Base-by-base conservation (phyloP, 2,888 invertebrate species). In the Pollenia amentaria region DNA sequence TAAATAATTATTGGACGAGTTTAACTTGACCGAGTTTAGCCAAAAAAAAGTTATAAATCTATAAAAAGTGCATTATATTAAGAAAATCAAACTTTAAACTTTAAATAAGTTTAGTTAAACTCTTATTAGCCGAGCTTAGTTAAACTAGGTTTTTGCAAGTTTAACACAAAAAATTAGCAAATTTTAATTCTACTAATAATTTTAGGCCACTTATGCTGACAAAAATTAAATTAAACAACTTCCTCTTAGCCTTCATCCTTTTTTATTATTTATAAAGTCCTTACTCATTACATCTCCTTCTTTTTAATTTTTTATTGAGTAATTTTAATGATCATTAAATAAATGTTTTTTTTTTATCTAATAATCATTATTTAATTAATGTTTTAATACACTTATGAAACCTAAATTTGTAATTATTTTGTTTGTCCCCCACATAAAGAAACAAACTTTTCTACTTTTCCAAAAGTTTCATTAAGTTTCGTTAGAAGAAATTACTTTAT, bases 311-410 rank as follows among this genome's bases (percentile, higher is more conserved):
- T 12, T 12, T 12, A 7, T 21, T 11, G 1, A 29, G 40, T 57
- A 82, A 6, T 6, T 29, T 29, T 29, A 29, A 53, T 75, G 48
- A 67, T 75, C 67, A 75, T 82, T 82, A 76, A 76, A 40, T n/a
- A 76, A 69, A 75, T 60, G 67, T 42, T 67, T 55, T 73, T 51
- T 38, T 60, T 18, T 76, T 79, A 84, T 84, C 78, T 79, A 53
- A 76, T 82, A 76, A 67, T 79, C 73, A 73, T 79, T 73, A 79
- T 84, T 79, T 84, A 79, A 84, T 84, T 79, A 84, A 79, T 84
- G 84, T 75, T 78, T 84, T 79, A 84, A 84, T 79, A 73, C 73
- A 57, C 67, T 84, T 84, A 78, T 79, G 73, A 55, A 83, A 79
- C 64, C 51, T 29, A 48, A 78, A 84, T 69, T 78, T 82, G 76